Evolutionary conservation across 2,797 vertebrate genomes (phyloP).

Genomic region (Tolypeutes matacus): DNA sequence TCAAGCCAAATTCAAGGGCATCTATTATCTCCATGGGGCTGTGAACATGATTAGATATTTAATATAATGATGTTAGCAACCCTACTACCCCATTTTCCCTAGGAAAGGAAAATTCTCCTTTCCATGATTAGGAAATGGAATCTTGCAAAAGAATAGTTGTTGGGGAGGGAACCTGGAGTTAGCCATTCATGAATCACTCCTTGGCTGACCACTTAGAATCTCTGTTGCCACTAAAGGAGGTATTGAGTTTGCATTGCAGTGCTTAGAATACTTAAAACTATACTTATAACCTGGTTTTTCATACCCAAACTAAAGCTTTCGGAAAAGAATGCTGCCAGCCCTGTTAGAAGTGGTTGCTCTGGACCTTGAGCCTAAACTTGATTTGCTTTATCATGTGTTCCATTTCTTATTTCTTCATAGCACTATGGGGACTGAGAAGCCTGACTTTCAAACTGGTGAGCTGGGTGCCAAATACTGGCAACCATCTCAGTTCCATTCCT

Average conservation of each 20-base stretch:
- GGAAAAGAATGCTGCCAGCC: constrained; percentile 9
- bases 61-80: neutral
- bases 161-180: neutral
- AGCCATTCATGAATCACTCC: neutral
- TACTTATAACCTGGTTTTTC: neutral
- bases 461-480: neutral
- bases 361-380: constrained; percentile 38
- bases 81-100: neutral
- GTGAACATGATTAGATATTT: neutral
- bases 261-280: constrained; percentile 18
- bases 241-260: constrained; percentile 18
- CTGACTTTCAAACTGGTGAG: constrained; percentile 8
- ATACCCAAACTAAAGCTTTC: neutral
- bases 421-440: neutral
- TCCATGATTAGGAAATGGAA: neutral
- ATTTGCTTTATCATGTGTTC: constrained; percentile 3
- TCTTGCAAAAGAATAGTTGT: constrained; percentile 9
- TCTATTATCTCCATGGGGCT: neutral
- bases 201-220: constrained; percentile 23
- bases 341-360: constrained; percentile 57
- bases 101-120: constrained; percentile 29
- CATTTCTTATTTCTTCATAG: constrained; percentile 58
- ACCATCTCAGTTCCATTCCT: neutral
- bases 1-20: constrained; percentile 6
- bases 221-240: neutral